phyloP scores from a whole-genome alignment of 2,113 vertebrate species.

The Ctenomys sociabilis region DNA sequence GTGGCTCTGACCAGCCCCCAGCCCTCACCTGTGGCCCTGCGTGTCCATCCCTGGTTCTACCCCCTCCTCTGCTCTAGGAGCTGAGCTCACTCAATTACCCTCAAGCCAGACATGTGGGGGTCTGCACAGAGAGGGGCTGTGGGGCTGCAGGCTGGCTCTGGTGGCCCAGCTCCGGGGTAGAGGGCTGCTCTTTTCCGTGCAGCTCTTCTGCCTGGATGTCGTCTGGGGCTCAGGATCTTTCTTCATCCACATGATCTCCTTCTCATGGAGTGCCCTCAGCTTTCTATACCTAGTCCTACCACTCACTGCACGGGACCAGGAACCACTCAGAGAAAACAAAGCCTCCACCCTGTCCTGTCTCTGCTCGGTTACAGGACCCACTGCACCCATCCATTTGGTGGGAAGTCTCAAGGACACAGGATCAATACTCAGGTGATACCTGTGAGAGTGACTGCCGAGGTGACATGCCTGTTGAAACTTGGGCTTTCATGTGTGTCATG shows the following conservation, averaged over 20 bases:
- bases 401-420: background rate
- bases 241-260: background rate
- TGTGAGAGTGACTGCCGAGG: background rate
- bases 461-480: background rate
- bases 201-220: background rate
- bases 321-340: background rate
- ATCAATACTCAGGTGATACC: background rate
- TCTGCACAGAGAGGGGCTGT: background rate
- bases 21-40: background rate
- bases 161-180: accelerated
- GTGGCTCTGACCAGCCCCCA: background rate
- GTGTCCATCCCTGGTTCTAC: background rate
- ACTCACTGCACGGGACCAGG: background rate
- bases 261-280: background rate
- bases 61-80: background rate
- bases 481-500: accelerated
- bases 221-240: background rate
- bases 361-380: background rate
- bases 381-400: too few species aligned
- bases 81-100: background rate
- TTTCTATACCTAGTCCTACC: background rate
- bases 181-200: background rate
- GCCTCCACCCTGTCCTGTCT: background rate
- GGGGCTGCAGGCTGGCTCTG: background rate
- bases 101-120: background rate